These are phyloP conservation scores for Steatocranus sp. DNA, from an alignment of 2,797 vertebrate genomes.

Conservation along the genomic window DNA sequence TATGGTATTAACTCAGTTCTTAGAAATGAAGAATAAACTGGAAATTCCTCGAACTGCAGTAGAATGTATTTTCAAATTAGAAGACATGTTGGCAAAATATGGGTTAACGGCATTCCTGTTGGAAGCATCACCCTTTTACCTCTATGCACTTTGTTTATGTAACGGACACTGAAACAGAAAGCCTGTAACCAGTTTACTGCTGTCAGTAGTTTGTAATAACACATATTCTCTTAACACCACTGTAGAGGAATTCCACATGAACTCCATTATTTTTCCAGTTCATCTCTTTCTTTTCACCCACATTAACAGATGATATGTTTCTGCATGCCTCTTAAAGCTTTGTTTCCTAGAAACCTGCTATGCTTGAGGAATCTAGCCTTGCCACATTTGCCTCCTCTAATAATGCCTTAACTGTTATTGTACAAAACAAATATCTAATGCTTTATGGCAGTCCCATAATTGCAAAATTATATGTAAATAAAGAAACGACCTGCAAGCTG, in stretches of 20 bases:
- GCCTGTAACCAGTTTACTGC: slow-evolving; percentile 1
- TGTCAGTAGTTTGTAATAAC: background rate
- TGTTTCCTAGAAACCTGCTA: background rate
- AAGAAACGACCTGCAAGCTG: background rate
- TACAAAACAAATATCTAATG: background rate
- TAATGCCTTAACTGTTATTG: slow-evolving; percentile 33
- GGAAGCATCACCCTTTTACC: background rate
- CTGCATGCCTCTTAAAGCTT: background rate
- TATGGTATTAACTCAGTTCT: background rate
- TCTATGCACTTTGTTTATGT: slow-evolving; percentile 20
- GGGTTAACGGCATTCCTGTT: slow-evolving; percentile 1
- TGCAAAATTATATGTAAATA: background rate
- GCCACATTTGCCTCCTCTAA: slow-evolving; percentile 9
- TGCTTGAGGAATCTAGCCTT: background rate
- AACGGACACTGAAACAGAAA: slow-evolving; percentile 9
- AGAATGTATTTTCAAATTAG: background rate
- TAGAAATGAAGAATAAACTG: slow-evolving; percentile 1
- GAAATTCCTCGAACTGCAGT: background rate
- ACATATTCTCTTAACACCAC: background rate
- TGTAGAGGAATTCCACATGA: background rate
- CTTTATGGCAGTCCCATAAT: background rate
- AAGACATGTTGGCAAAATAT: background rate
- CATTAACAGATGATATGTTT: background rate
- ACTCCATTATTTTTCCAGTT: background rate
- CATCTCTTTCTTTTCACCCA: background rate